Percentiles rank a stretch among this genome's conserved stretches.
These are phyloP conservation scores for Hydrotaea diabolus DNA, from an alignment of 2,888 invertebrate species.

Conservation along the genomic window DNA sequence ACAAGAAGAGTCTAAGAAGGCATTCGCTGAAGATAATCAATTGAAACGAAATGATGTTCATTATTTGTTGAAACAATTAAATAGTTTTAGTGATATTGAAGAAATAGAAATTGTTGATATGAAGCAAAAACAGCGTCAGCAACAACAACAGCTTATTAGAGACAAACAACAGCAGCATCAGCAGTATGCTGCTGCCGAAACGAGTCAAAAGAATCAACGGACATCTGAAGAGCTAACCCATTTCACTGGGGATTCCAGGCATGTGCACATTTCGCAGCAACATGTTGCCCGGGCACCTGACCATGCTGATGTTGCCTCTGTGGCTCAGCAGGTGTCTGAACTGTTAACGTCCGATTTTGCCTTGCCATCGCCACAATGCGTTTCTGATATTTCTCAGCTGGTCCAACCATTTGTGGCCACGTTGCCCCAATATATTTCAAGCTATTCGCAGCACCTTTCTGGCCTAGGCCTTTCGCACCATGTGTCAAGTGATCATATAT, in stretches of 20 bases:
- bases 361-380: slow-evolving; percentile 26
- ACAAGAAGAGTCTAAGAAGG: slow-evolving; percentile 46
- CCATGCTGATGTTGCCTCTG: background rate
- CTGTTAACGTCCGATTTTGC: background rate
- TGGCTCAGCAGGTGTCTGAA: slow-evolving; percentile 37
- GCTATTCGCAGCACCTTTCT: slow-evolving; percentile 9
- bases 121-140: slow-evolving; percentile 77
- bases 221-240: background rate
- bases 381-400: background rate
- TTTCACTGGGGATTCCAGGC: background rate
- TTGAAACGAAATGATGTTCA: slow-evolving; percentile 81
- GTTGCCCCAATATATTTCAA: slow-evolving; percentile 37
- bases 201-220: slow-evolving; percentile 49
- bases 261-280: background rate
- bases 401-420: background rate
- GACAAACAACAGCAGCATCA: slow-evolving; percentile 48
- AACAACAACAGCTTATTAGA: slow-evolving; percentile 65
- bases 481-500: slow-evolving; percentile 39
- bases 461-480: background rate
- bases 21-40: slow-evolving; percentile 77
- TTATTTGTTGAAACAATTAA: slow-evolving; percentile 82
- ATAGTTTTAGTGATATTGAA: slow-evolving; percentile 82
- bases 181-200: background rate
- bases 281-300: background rate
- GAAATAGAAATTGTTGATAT: slow-evolving; percentile 81